phyloP scores from a whole-genome alignment of 2,113 vertebrate species.

The Elanoides forficatus region DNA sequence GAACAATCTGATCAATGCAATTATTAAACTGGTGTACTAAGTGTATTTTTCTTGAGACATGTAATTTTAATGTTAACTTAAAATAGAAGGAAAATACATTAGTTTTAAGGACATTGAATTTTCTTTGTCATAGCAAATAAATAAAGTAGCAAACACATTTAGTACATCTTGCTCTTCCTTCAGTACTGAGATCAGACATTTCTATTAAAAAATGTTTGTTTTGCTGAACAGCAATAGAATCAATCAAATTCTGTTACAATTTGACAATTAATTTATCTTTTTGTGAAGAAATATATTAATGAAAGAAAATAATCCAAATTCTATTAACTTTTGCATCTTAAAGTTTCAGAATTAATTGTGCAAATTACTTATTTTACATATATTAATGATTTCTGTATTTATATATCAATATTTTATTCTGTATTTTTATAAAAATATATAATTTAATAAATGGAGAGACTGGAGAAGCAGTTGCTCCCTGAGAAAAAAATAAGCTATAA shows the following conservation, averaged over 20 bases:
- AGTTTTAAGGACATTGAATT: background rate
- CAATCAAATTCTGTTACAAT: background rate
- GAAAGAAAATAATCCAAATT: background rate
- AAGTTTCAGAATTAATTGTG: background rate
- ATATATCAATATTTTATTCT: background rate
- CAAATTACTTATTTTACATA: background rate
- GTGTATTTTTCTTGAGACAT: background rate
- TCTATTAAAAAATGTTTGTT: background rate
- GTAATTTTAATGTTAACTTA: background rate
- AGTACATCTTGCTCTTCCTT: background rate
- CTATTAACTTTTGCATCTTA: background rate
- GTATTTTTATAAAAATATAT: background rate
- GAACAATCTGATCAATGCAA: background rate
- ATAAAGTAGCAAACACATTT: background rate
- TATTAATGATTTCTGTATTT: background rate
- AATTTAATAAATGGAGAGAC: background rate
- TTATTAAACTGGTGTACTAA: background rate
- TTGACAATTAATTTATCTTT: background rate
- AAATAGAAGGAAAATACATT: background rate
- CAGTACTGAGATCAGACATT: background rate
- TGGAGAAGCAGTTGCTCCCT: background rate
- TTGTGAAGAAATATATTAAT: background rate
- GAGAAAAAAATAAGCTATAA: background rate
- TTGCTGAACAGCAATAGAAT: background rate
- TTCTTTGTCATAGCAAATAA: constrained; percentile 17